Base-by-base conservation (phyloP, 2,888 invertebrate genomes). In the Graphium colonna region DNA sequence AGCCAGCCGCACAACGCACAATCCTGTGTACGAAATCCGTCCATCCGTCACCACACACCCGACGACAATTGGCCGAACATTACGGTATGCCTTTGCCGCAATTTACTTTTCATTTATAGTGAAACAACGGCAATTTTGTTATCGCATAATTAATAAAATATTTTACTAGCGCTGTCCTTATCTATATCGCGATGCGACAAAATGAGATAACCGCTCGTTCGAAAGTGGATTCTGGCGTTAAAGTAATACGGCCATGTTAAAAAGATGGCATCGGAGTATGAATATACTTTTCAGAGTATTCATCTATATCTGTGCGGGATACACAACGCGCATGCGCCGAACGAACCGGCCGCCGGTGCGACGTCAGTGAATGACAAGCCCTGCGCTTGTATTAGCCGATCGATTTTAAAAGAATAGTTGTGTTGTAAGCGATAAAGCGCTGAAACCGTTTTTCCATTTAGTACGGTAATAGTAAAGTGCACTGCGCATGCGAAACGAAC, bases 291-390 rank as follows among this genome's bases (percentile, higher is more conserved):
- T 68, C 75, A 73, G 70, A 76, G 75, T 73, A 73, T 68, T 77
- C 83, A 77, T 81, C 78, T 86, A 74, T 77, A 85, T 77, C 74
- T 77, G 83, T 81, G 73, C 75, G 82, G 79, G 73, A 81, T 85
- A 88, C 83, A 87, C 83, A 78, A 86, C 87, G 86, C 88, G 88
- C 88, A 88, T 88, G 88, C 88, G 88, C 86, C 78, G 82, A 75
- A 69, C 70, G 65, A 64, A 60, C 69, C 73, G 66, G 60, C 69
- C 73, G 66, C 70, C 68, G 73, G 71, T 69, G 69, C 79, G 75
- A 86, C 86, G 82, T 85, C 84, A 86, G 79, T 84, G 82, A 87
- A 86, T 87, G 87, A 85, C 87, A 85, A 79, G 73, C 80, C 72
- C 73, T 81, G 81, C 74, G 80, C 77, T 84, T 79, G 78, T 82